Evolutionary conservation across 2,797 vertebrate genomes (phyloP).

Genomic region (Perdix hodgsoniae): DNA sequence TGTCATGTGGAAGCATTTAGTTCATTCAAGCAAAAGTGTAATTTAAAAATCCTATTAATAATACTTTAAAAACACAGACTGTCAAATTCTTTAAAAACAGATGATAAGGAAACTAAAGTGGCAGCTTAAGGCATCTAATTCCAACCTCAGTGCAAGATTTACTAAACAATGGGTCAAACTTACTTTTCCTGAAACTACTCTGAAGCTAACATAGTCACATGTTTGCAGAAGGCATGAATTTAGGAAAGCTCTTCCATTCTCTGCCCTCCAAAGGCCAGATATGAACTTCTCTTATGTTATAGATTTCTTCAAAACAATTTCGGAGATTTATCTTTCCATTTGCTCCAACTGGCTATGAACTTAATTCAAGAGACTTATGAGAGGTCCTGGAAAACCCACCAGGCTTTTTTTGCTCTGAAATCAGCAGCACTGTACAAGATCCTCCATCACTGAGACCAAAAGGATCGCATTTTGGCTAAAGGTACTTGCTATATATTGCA

Average conservation of each 20-base stretch:
- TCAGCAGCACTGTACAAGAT: not conserved
- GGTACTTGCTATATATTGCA: not conserved
- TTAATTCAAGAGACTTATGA: not conserved
- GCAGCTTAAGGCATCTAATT: not conserved
- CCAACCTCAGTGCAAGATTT: not conserved
- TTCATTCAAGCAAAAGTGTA: constrained; percentile 41
- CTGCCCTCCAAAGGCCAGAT: not conserved
- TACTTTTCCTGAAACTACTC: not conserved
- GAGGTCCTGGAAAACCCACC: not conserved
- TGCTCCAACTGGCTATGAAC: not conserved
- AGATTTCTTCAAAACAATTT: not conserved
- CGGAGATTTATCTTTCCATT: not conserved
- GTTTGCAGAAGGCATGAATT: not conserved
- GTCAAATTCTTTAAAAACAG: constrained; percentile 36
- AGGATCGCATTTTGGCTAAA: not conserved
- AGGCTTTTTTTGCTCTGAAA: not conserved
- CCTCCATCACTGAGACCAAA: not conserved
- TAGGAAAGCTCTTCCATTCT: not conserved
- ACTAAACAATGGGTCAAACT: not conserved
- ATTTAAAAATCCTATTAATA: constrained; percentile 63
- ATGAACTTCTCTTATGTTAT: not conserved
- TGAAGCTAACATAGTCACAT: not conserved
- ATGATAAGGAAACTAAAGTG: constrained; percentile 3
- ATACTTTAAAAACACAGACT: constrained; percentile 27
- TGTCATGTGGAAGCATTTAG: constrained; percentile 53